phyloP scores from a whole-genome alignment of 2,888 invertebrate species.

The Ethmia dodecea region DNA sequence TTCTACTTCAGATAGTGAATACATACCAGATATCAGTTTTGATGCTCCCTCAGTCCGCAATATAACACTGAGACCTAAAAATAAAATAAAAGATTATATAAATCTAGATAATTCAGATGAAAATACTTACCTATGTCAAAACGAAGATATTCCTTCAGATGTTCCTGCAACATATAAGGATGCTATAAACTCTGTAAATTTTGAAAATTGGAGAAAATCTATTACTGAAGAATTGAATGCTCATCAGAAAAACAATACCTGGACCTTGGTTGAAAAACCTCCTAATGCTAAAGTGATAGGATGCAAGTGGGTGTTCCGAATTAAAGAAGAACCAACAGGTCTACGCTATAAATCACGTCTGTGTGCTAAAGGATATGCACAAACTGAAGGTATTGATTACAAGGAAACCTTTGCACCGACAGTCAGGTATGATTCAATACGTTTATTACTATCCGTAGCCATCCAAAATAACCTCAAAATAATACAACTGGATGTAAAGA shows the following conservation, averaged over 20 bases:
- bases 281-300: slow-evolving; percentile 3
- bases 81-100: too few species aligned
- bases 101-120: too few species aligned
- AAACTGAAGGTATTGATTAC: slow-evolving; percentile 9
- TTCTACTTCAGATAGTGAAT: too few species aligned
- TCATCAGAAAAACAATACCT: slow-evolving; percentile 6
- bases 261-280: slow-evolving; percentile 6
- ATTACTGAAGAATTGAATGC: slow-evolving; percentile 6
- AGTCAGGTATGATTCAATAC: slow-evolving; percentile 12
- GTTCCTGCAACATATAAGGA: background rate
- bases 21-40: too few species aligned
- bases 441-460: slow-evolving; percentile 10
- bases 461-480: slow-evolving; percentile 5
- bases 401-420: slow-evolving; percentile 12
- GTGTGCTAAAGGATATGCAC: slow-evolving; percentile 10
- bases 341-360: slow-evolving; percentile 10
- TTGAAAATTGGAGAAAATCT: slow-evolving; percentile 1
- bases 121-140: background rate
- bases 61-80: too few species aligned
- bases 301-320: slow-evolving; percentile 9
- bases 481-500: slow-evolving; percentile 18
- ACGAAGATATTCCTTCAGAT: background rate
- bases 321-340: slow-evolving; percentile 4
- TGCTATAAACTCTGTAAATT: background rate
- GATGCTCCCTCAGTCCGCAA: too few species aligned